phyloP scores from a whole-genome alignment of 1,140 invertebrate genomes.

The Cotesia chilonis region DNA sequence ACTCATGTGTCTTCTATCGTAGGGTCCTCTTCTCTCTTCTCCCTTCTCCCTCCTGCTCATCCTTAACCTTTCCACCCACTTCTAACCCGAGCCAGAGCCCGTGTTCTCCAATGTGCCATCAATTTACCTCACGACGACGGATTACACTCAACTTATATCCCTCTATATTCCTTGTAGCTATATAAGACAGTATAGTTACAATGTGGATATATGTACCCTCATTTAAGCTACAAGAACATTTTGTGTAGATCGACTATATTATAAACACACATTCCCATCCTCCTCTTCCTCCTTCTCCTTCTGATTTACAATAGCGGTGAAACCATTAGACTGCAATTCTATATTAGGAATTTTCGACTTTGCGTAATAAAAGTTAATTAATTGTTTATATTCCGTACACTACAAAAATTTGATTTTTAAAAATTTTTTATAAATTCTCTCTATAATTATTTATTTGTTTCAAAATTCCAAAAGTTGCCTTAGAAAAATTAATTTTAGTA shows the following conservation, averaged over 20 bases:
- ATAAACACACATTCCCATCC: slow-evolving; percentile 6
- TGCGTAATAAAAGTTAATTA: too few species aligned
- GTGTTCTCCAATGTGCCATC: slow-evolving; percentile 39
- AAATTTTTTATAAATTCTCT: too few species aligned
- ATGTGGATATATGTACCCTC: slow-evolving; percentile 22
- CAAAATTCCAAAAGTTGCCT: too few species aligned
- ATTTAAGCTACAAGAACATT: slow-evolving; percentile 21
- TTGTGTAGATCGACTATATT: background rate
- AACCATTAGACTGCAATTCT: too few species aligned
- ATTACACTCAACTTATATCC: slow-evolving; percentile 46
- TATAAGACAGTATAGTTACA: too few species aligned
- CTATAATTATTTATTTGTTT: too few species aligned
- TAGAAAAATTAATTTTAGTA: too few species aligned
- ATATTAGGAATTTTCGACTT: too few species aligned
- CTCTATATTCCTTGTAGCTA: background rate
- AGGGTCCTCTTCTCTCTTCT: slow-evolving; percentile 31
- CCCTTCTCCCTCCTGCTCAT: slow-evolving; percentile 32
- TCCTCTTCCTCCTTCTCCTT: too few species aligned
- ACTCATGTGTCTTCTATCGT: slow-evolving; percentile 33
- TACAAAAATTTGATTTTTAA: too few species aligned
- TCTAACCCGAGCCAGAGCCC: slow-evolving; percentile 23
- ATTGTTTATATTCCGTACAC: too few species aligned
- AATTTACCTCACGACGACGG: slow-evolving; percentile 45
- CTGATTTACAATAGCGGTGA: too few species aligned
- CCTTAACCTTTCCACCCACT: slow-evolving; percentile 35